These are phyloP conservation scores for Sesamia nonagrioides DNA, from an alignment of 1,140 invertebrate genomes.

Conservation along the genomic window DNA sequence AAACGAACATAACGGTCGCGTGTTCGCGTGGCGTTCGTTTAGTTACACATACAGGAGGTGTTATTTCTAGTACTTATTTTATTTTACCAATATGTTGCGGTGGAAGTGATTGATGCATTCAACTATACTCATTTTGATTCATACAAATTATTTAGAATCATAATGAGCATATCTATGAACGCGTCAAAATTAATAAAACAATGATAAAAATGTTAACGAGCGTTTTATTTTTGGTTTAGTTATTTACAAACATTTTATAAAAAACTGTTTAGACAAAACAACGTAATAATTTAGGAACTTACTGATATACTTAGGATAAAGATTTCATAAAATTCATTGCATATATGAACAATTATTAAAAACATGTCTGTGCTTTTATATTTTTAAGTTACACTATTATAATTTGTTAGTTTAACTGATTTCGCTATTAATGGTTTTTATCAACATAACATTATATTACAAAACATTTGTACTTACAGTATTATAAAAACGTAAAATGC, in stretches of 20 bases:
- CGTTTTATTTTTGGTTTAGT: slow-evolving; percentile 50
- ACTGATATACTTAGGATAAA: background rate
- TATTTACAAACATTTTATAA: slow-evolving; percentile 36
- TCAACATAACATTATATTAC: background rate
- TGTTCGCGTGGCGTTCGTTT: too few relatives aligned
- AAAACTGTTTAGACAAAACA: slow-evolving; percentile 25
- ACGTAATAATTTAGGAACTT: slow-evolving; percentile 21
- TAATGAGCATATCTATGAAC: slow-evolving; percentile 6
- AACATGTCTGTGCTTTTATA: too few relatives aligned
- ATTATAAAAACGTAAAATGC: slow-evolving; percentile 23
- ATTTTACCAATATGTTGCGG: slow-evolving; percentile 29
- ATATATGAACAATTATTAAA: background rate
- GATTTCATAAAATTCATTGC: background rate
- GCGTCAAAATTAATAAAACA: slow-evolving; percentile 38
- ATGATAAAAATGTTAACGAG: slow-evolving; percentile 43
- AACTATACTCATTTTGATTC: background rate
- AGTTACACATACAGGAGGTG: background rate
- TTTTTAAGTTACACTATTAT: too few relatives aligned
- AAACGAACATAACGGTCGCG: too few relatives aligned
- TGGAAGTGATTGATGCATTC: slow-evolving; percentile 35
- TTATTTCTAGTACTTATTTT: slow-evolving; percentile 28
- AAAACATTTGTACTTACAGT: background rate
- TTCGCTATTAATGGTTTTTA: background rate
- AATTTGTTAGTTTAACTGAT: too few relatives aligned
- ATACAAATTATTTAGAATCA: background rate